Percentiles rank a stretch among this genome's conserved stretches.
These are phyloP conservation scores for Drosophila elegans DNA, from an alignment of 1,140 invertebrate genomes.

Conservation along the genomic window DNA sequence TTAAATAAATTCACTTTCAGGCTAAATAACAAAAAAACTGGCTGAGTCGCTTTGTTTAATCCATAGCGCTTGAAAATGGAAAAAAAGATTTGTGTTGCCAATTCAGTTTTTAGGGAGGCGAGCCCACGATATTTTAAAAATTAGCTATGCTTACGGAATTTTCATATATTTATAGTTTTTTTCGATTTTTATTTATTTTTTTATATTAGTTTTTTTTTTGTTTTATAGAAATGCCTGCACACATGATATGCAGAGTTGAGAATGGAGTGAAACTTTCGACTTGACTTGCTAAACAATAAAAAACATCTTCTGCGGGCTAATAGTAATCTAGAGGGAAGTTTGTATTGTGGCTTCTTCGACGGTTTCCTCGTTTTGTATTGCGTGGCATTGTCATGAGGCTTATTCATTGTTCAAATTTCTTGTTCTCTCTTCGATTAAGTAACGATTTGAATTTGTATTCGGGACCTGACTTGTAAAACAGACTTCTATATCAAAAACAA, in stretches of 20 bases:
- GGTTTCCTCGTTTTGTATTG: conserved; percentile 47
- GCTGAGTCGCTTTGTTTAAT: conserved; percentile 27
- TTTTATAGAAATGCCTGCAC: conserved; percentile 66
- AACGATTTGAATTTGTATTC: conserved; percentile 48
- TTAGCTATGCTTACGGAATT: conserved; percentile 73
- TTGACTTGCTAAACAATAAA: conserved; percentile 48
- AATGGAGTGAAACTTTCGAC: conserved; percentile 58
- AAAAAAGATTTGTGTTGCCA: conserved; percentile 35
- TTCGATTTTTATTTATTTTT: conserved; percentile 34
- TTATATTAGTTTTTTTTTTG: conserved; percentile 16
- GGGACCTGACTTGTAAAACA: conserved; percentile 19
- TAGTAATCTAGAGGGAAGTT: conserved; percentile 55
- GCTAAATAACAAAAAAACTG: conserved; percentile 65
- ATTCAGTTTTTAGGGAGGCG: conserved; percentile 29
- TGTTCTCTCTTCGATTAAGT: conserved; percentile 58
- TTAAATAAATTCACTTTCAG: conserved; percentile 60
- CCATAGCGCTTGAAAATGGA: conserved; percentile 31
- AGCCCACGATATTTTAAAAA: conserved; percentile 37
- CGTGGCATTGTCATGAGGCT: conserved; percentile 66
- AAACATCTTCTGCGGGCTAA: conserved; percentile 36
- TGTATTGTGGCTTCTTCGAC: conserved; percentile 65
- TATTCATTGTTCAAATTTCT: conserved; percentile 65
- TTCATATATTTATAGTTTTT: conserved; percentile 37
- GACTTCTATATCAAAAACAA: conserved; percentile 31
- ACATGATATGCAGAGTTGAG: conserved; percentile 73